Percentiles rank a stretch among this genome's conserved stretches.
Evolutionary conservation across 2,113 vertebrate genomes (phyloP).

Genomic region (Dasyornis broadbenti): DNA sequence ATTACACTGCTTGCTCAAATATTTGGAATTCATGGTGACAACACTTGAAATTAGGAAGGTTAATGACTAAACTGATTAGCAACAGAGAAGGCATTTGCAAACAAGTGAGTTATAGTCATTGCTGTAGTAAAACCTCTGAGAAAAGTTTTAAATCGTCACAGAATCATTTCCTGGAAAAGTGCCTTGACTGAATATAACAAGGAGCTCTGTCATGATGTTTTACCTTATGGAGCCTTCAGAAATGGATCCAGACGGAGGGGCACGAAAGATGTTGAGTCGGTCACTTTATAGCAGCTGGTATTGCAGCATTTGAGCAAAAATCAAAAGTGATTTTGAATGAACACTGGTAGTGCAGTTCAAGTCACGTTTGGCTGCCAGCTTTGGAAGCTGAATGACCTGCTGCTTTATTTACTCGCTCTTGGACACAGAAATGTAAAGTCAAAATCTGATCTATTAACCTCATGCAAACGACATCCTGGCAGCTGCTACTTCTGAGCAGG

Average conservation of each 20-base stretch:
- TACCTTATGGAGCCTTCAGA: not conserved
- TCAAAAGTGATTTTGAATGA: not conserved
- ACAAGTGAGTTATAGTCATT: slow-evolving; percentile 60
- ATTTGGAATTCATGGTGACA: slow-evolving; percentile 52
- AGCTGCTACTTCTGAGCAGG: not conserved
- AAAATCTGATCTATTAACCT: not conserved
- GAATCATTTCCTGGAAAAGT: not conserved
- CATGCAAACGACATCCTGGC: not conserved
- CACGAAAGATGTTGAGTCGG: not conserved
- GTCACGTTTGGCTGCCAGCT: not conserved
- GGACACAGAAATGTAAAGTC: not conserved
- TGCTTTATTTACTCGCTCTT: not conserved
- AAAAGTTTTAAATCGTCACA: slow-evolving; percentile 6
- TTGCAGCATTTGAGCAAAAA: not conserved
- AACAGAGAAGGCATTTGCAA: slow-evolving; percentile 51
- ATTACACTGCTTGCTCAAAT: slow-evolving; percentile 4
- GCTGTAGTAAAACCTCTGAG: slow-evolving; percentile 6
- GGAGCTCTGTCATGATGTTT: not conserved
- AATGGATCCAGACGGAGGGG: not conserved
- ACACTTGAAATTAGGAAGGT: slow-evolving; percentile 28
- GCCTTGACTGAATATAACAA: not conserved
- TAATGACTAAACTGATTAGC: slow-evolving; percentile 66
- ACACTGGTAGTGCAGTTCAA: not conserved
- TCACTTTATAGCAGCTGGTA: not conserved
- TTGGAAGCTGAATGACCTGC: not conserved